Conservation (phyloP, 2,888 invertebrate genomes). For the Meteorus colon region DNA sequence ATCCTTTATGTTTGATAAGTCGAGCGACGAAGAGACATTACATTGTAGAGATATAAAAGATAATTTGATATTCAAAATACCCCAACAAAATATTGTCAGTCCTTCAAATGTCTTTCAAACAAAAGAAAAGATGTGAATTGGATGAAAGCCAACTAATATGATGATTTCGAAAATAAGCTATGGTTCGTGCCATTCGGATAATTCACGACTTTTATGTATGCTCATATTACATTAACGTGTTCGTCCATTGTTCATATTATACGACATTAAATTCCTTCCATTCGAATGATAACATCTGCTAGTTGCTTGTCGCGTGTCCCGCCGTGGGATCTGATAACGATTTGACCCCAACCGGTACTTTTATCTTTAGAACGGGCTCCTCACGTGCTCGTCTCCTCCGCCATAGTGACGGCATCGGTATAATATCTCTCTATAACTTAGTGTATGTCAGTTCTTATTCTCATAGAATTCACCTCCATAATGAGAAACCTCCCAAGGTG, state of each 20-base stretch:
- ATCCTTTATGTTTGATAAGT: constrained; percentile 49
- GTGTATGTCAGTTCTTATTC: constrained; percentile 34
- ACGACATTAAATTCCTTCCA: constrained; percentile 72
- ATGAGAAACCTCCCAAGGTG: constrained; percentile 23
- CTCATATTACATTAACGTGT: constrained; percentile 47
- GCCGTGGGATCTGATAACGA: constrained; percentile 70
- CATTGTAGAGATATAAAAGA: constrained; percentile 43
- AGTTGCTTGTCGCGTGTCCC: constrained; percentile 70
- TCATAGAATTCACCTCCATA: constrained; percentile 62
- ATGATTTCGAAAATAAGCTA: constrained; percentile 41
- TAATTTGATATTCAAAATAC: constrained; percentile 11
- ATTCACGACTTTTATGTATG: constrained; percentile 35
- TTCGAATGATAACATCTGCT: constrained; percentile 67
- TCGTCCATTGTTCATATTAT: constrained; percentile 61
- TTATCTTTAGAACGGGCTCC: constrained; percentile 51
- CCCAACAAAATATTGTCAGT: not conserved
- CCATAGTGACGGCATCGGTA: constrained; percentile 44
- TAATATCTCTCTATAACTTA: constrained; percentile 39
- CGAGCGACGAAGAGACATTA: constrained; percentile 50
- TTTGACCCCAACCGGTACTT: constrained; percentile 58
- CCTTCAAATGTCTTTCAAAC: constrained; percentile 6
- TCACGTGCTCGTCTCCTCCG: constrained; percentile 31
- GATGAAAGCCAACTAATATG: constrained; percentile 23
- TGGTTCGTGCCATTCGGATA: constrained; percentile 48
- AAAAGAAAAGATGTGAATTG: constrained; percentile 3